Percentiles rank a stretch among this genome's conserved stretches.
Conservation (phyloP, 2,797 vertebrate species). For the Anguilla obscura region DNA sequence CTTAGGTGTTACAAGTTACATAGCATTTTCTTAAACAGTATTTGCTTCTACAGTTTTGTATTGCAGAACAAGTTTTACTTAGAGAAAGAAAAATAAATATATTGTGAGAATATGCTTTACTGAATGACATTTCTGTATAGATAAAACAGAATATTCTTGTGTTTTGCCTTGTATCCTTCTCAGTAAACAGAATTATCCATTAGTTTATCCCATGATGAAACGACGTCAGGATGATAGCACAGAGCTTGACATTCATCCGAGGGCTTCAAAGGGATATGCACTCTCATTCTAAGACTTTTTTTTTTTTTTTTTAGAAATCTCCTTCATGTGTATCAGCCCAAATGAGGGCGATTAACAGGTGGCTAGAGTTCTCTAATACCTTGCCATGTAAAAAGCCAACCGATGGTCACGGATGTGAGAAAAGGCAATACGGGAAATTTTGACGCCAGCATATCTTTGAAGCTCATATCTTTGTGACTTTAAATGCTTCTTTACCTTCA, state of each 20-base stretch:
- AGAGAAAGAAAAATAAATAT: background rate
- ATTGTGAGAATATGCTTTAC: background rate
- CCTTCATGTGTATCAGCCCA: constrained; percentile 27
- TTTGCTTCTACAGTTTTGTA: background rate
- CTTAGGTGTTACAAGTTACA: background rate
- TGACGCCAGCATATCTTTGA: constrained; percentile 67
- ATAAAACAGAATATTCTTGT: constrained; percentile 24
- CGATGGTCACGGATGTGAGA: constrained; percentile 38
- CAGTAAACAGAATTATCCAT: constrained; percentile 27
- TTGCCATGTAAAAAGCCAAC: constrained; percentile 23
- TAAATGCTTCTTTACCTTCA: constrained; percentile 61
- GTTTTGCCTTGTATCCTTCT: constrained; percentile 5
- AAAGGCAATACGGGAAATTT: constrained; percentile 50
- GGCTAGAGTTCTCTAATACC: constrained; percentile 16
- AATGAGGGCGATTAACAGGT: constrained; percentile 29
- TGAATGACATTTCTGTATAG: background rate
- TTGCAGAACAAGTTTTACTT: background rate
- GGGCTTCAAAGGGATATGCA: constrained; percentile 18
- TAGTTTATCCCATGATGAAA: background rate
- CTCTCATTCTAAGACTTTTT: background rate
- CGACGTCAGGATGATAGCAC: background rate
- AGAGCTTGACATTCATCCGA: constrained; percentile 7
- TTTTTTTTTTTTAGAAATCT: constrained; percentile 4
- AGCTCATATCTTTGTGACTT: constrained; percentile 64
- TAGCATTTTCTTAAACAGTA: background rate